Evolutionary conservation across 2,888 invertebrate genomes (phyloP), one percentile per base, ranked within the genome.

Genomic region (Dicycla oo): DNA sequence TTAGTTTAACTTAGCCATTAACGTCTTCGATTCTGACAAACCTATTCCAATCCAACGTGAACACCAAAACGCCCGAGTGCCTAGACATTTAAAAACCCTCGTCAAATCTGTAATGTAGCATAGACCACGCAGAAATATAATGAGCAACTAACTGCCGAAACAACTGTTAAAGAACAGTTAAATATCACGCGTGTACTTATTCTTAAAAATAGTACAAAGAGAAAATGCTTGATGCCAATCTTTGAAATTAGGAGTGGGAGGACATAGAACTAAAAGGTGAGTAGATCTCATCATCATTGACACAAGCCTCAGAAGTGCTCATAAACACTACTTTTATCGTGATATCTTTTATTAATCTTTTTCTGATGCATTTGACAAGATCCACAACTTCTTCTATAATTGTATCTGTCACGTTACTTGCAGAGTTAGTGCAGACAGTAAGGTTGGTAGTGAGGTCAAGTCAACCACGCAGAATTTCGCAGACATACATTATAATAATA

Each of bases 111-210:
- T 78, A 67, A 81, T 54, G 34, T 34, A 67, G 66, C 78, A 38
- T 65, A 68, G 4, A 78, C 60, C 68, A 60, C 63, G 66, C 56
- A 57, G 34, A 66, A 75, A 78, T 57, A 43, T 51, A 53, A 66
- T 61, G 40, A 56, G 47, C 4, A 40, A 60, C 20, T 63, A 77
- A 71, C 58, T 54, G 53, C 61, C 65, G 30, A 58, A 60, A 54
- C 56, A 26, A 30, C 61, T 57, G n/a, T 79, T 65, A 71, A 54
- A 74, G 68, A 78, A 78, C 82, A 66, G 77, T 66, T 64, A 58
- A 81, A 61, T 30, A 73, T 43, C 10, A 47, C 8, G 11, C 49
- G 1, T 13, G 54, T 43, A 8, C 23, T 40, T 34, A 1, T 23
- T 47, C 40, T 72, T 47, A 45, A 53, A 43, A n/a, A 30, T 49